These are phyloP conservation scores for Myopa testacea DNA, from an alignment of 2,888 invertebrate genomes.

Conservation along the genomic window DNA sequence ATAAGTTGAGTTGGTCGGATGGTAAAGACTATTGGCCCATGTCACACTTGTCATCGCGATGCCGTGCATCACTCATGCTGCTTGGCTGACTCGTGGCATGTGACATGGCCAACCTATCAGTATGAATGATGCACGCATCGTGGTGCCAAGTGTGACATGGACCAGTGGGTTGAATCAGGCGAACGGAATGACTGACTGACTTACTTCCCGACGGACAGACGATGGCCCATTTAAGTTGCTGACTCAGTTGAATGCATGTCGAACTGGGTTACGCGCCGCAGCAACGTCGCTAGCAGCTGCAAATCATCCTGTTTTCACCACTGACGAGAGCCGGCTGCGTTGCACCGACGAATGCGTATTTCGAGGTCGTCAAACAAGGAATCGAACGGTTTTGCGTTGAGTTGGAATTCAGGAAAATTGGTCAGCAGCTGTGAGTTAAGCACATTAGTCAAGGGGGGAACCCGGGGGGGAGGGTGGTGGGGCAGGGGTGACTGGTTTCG, in stretches of 20 bases:
- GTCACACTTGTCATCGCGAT: background rate
- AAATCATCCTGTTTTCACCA: slow-evolving; percentile 61
- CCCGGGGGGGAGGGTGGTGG: background rate
- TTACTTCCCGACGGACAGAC: background rate
- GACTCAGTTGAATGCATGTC: background rate
- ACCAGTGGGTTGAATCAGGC: background rate
- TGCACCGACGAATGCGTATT: slow-evolving; percentile 35
- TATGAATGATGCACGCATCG: no score
- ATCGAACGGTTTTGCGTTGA: slow-evolving; percentile 9
- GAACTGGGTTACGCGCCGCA: background rate
- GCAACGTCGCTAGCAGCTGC: slow-evolving; percentile 8
- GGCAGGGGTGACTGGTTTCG: background rate
- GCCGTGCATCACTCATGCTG: background rate
- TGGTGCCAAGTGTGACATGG: background rate
- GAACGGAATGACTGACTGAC: background rate
- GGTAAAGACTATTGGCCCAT: background rate
- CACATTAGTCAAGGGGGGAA: background rate
- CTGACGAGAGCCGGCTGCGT: slow-evolving; percentile 42
- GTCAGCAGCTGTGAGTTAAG: background rate
- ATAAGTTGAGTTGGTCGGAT: background rate
- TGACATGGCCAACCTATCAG: no score
- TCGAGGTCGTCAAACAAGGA: slow-evolving; percentile 54
- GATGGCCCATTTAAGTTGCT: background rate
- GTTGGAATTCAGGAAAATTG: background rate
- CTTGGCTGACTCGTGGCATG: background rate